Percentiles rank a stretch among this genome's conserved stretches.
phyloP scores from a whole-genome alignment of 2,888 invertebrate genomes.

The Drosophila ezoana region DNA sequence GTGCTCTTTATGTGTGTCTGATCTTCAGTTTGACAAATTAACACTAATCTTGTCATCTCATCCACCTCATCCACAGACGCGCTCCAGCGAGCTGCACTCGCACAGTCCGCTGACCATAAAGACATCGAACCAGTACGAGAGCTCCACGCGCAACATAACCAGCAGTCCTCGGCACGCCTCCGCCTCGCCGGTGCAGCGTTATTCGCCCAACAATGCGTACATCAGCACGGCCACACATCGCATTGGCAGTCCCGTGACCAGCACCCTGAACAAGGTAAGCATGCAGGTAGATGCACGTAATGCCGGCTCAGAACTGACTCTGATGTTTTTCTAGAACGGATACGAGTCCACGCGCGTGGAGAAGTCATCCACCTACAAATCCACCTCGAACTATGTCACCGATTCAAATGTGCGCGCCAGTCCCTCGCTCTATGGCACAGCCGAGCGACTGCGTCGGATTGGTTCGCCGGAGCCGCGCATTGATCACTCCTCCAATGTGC shows the following conservation, averaged over 20 bases:
- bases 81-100: conserved; percentile 83
- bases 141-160: conserved; percentile 78
- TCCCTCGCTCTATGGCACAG: conserved; percentile 86
- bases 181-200: conserved; percentile 83
- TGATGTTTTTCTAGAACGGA: conserved; percentile 65
- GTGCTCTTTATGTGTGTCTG: conserved; percentile 11
- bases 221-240: conserved; percentile 85
- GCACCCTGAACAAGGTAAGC: conserved; percentile 63
- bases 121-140: conserved; percentile 83
- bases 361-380: conserved; percentile 86
- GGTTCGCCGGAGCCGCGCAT: conserved; percentile 86
- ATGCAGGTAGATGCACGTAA: too few relatives aligned
- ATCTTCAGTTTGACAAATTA: neutral
- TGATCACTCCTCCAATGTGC: conserved; percentile 87
- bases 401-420: conserved; percentile 85
- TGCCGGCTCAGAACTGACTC: too few relatives aligned
- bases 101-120: conserved; percentile 85
- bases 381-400: conserved; percentile 86
- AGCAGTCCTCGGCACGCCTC: conserved; percentile 83
- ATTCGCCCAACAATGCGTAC: conserved; percentile 87
- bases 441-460: conserved; percentile 85
- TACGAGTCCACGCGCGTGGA: conserved; percentile 84
- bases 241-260: conserved; percentile 83
- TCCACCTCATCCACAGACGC: conserved; percentile 70
- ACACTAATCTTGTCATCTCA: neutral